Conservation (phyloP, 2,113 vertebrate species). For the Amazona vittata region DNA sequence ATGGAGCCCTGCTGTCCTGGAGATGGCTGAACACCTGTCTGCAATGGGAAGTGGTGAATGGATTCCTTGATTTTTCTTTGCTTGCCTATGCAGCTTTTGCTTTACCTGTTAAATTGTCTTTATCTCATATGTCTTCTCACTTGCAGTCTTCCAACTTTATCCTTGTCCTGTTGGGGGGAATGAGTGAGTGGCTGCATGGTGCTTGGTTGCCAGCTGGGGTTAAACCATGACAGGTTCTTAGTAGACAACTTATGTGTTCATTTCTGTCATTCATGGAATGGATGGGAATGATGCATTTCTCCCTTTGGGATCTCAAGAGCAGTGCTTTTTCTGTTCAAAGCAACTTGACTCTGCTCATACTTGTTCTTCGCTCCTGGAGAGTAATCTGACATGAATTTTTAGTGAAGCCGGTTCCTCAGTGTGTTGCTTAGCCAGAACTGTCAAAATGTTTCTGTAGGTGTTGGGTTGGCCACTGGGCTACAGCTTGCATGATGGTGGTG, state of each 20-base stretch:
- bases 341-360: not conserved
- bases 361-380: not conserved
- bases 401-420: not conserved
- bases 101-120: not conserved
- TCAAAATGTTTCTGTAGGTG: not conserved
- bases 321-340: not conserved
- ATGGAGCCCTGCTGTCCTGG: not conserved
- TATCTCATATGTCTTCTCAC: not conserved
- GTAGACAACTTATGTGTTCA: accelerated
- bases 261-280: not conserved
- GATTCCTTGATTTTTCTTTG: not conserved
- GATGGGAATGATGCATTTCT: not conserved
- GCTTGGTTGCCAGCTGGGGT: not conserved
- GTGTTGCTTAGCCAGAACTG: not conserved
- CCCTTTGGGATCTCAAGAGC: not conserved
- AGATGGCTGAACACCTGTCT: not conserved
- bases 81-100: not conserved
- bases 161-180: not conserved
- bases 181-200: not conserved
- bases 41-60: not conserved
- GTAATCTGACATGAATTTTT: accelerated
- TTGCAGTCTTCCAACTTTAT: not conserved
- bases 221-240: not conserved
- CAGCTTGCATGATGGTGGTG: accelerated
- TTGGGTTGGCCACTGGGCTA: not conserved